Percentiles rank a stretch among this genome's conserved stretches.
Evolutionary conservation across 2,888 invertebrate species (phyloP).

Genomic region (Hirtodrosophila histrioides): DNA sequence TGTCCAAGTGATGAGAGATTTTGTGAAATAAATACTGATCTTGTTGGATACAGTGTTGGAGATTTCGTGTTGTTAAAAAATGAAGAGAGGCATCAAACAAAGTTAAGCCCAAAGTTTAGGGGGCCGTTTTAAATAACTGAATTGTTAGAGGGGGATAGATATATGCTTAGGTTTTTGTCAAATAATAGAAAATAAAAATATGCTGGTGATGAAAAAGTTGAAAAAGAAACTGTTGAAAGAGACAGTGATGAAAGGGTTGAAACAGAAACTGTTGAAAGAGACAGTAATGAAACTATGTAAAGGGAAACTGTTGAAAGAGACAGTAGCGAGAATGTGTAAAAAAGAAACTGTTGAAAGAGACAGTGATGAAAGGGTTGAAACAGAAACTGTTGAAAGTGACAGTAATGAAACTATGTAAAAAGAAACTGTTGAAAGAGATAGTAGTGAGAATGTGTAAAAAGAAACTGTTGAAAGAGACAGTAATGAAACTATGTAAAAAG

Average conservation of each 20-base stretch:
- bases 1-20: no score
- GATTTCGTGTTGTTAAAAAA: no score
- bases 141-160: no score
- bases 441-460: background rate
- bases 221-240: conserved; percentile 20
- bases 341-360: background rate
- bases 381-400: no score
- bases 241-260: background rate
- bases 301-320: conserved; percentile 18
- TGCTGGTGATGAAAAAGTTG: conserved; percentile 14
- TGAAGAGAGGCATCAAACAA: no score
- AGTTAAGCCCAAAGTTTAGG: conserved; percentile 12
- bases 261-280: background rate
- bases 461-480: conserved; percentile 1
- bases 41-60: no score
- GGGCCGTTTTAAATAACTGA: no score
- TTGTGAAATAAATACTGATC: no score
- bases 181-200: no score
- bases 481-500: conserved; percentile 1
- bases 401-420: no score
- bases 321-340: background rate
- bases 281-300: background rate
- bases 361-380: background rate
- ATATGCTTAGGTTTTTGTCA: no score
- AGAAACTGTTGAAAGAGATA: no score